Evolutionary conservation across 2,113 vertebrate genomes (phyloP), one percentile per base, ranked within the genome.

Genomic region (Sarotherodon lohbergeri): DNA sequence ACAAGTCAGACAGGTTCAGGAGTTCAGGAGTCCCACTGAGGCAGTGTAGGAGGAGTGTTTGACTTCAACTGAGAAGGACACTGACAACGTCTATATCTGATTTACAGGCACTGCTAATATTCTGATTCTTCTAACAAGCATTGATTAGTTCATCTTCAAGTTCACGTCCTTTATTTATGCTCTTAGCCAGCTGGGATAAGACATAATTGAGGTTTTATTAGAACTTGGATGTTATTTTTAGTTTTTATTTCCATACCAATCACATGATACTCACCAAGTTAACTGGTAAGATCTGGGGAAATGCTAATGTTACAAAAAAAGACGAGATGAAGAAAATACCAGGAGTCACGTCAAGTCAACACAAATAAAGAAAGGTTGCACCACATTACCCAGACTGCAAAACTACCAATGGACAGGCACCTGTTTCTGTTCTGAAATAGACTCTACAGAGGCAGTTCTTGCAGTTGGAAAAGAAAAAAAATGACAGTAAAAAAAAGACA

Each of bases 31-130:
- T 57, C 6, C 54, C 3, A 13, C 50, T 11, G 41, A 85, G 76
- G 57, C 36, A 22, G 14, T 46, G 71, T 61, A 90, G 46, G 29
- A 19, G 29, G 29, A 61, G 3, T 34, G 87, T 88, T 96, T 61
- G 95, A 95, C 78, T 92, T 90, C 29, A 95, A 93, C 87, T 10
- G 0, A 73, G 91, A 86, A 2, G 94, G 95, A 22, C 88, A 78
- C 86, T 19, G 16, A 96, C 46, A 92, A 89, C 54, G 95, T 90
- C 90, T 95, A 91, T 73, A 84, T 96, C 73, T 88, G n/a, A 59
- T 94, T 96, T 94, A 91, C 83, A 13, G 90, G 94, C 2, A 91
- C 56, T 1, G 22, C 41, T 17, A 73, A 73, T 46, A 48, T 48
- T 73, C 68, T 48, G 41, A 9, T 48, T 39, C 61, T 39, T 36